phyloP scores from a whole-genome alignment of 2,888 invertebrate species.

The Ophonus ardosiacus region DNA sequence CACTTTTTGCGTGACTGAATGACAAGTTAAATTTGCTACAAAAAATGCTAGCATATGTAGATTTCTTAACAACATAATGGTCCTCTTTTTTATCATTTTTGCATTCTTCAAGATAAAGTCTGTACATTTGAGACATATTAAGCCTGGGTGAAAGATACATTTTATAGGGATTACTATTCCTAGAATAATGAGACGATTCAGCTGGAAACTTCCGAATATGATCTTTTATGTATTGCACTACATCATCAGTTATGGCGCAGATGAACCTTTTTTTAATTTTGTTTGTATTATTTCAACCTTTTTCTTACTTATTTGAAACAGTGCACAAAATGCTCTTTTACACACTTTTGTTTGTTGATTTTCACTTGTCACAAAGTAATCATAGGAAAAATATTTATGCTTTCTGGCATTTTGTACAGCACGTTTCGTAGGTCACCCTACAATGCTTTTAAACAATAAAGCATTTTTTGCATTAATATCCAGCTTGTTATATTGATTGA shows the following conservation, averaged over 20 bases:
- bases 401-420: background rate
- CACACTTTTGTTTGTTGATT: conserved; percentile 30
- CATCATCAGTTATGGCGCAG: conserved; percentile 3
- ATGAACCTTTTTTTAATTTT: conserved; percentile 34
- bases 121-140: conserved; percentile 39
- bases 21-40: conserved; percentile 36
- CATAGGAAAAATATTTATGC: conserved; percentile 20
- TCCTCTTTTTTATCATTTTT: conserved; percentile 22
- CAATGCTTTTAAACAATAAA: background rate
- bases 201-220: conserved; percentile 37
- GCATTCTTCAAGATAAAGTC: conserved; percentile 46
- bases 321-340: conserved; percentile 25
- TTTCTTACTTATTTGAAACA: conserved; percentile 34
- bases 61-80: conserved; percentile 37
- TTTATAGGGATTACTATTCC: conserved; percentile 41
- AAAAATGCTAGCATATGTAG: conserved; percentile 31
- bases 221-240: conserved; percentile 30
- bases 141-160: conserved; percentile 35
- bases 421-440: background rate
- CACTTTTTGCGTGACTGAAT: conserved; percentile 7
- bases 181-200: conserved; percentile 42
- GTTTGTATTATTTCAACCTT: conserved; percentile 46
- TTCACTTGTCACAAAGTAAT: conserved; percentile 37
- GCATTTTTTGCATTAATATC: background rate
- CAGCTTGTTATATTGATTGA: background rate